These are phyloP conservation scores for Scaptomyza caliginosa DNA, from an alignment of 2,888 invertebrate genomes.

Conservation along the genomic window DNA sequence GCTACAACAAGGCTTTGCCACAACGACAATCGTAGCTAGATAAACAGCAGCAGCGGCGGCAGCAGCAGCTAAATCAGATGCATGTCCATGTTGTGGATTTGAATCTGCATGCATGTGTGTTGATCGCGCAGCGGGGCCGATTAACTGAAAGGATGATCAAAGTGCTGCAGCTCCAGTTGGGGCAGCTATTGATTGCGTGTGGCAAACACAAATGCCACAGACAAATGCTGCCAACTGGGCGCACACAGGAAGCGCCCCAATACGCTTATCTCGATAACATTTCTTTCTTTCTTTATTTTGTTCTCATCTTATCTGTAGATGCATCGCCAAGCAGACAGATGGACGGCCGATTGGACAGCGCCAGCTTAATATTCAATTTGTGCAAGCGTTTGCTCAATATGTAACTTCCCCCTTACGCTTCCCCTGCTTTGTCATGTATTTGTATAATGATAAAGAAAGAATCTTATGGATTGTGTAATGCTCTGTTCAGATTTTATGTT, in stretches of 20 bases:
- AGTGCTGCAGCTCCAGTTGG: conserved; percentile 60
- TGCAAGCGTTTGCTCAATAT: conserved; percentile 67
- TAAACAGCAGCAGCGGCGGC: conserved; percentile 40
- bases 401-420: conserved; percentile 3
- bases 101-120: conserved; percentile 54
- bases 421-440: conserved; percentile 50
- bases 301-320: conserved; percentile 22
- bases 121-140: conserved; percentile 67
- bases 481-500: not conserved
- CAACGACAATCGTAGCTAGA: conserved; percentile 66
- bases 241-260: conserved; percentile 21
- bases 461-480: not conserved
- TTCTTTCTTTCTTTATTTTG: conserved; percentile 39
- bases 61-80: conserved; percentile 46
- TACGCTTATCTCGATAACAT: conserved; percentile 61
- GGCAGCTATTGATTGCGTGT: conserved; percentile 71
- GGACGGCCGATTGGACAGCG: conserved; percentile 25
- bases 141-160: conserved; percentile 77
- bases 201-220: conserved; percentile 53
- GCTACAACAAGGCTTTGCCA: conserved; percentile 26
- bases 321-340: conserved; percentile 28
- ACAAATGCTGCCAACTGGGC: conserved; percentile 46
- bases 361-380: conserved; percentile 77
- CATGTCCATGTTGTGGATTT: conserved; percentile 44
- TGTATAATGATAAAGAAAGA: conserved; percentile 51